Base-by-base conservation (phyloP, 2,888 invertebrate genomes). In the Dasysyrphus tricinctus region DNA sequence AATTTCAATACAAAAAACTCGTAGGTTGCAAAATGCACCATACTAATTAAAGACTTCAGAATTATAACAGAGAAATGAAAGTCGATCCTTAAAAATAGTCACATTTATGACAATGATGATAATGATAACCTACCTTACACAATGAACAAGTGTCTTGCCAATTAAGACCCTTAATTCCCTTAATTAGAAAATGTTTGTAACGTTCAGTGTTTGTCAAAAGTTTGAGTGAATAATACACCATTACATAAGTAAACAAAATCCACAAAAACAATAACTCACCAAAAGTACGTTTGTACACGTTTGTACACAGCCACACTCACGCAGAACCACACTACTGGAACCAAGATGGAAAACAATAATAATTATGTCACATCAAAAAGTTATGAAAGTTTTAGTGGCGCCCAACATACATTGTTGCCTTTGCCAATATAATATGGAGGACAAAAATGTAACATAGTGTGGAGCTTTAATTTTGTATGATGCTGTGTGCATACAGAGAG, bases 301-400 rank as follows among this genome's bases (percentile, higher is more conserved):
- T n/a, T n/a, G n/a, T n/a, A 29, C 59, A 19, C 39, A 49, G 11
- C 37, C 16, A 49, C 14, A 49, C 16, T n/a, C 59, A 67, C 11
- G n/a, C 19, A 19, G 6, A 47, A 24, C 39, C 34, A 44, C 29
- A 44, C 44, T 29, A 14, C 9, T 7, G 24, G 47, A 72, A 78
- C 11, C 42, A 80, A 79, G 78, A 86, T 82, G 86, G 70, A 70
- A 73, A 78, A 79, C 82, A 86, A 81, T 86, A 86, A 81, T 86
- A 86, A 86, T 82, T 86, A 86, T 82, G 78, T 82, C 86, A 82
- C 82, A 86, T 79, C 78, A 79, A 78, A 86, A 86, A 86, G 86
- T 82, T 82, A 79, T 79, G 78, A 86, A 82, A 86, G 78, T 86
- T 86, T 82, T 79, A 79, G 65, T 86, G 86, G 79, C 86, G 57